Conservation (phyloP, 2,888 invertebrate species). For the Drosophila longiperda region DNA sequence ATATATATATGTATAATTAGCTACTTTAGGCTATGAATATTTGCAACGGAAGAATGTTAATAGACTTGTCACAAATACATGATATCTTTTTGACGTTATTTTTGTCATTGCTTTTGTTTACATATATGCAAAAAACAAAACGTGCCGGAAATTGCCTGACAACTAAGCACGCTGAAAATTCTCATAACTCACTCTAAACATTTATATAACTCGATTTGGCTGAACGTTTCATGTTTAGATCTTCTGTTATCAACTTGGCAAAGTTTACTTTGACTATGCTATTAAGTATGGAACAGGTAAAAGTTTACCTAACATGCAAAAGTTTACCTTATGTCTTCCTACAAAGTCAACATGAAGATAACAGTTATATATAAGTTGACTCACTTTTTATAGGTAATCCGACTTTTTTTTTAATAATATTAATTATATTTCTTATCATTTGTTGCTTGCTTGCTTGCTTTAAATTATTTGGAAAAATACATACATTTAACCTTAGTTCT, state of each 20-base stretch:
- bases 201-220: slow-evolving; percentile 54
- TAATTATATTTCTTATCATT: neutral
- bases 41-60: slow-evolving; percentile 41
- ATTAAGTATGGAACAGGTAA: neutral
- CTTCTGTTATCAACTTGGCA: neutral
- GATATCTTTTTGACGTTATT: slow-evolving; percentile 17
- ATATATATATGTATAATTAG: neutral
- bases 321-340: neutral
- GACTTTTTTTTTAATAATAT: neutral
- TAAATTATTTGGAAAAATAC: neutral
- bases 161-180: slow-evolving; percentile 46
- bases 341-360: slow-evolving; percentile 1
- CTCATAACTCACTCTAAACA: slow-evolving; percentile 55
- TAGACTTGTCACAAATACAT: slow-evolving; percentile 58
- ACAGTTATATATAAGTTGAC: neutral
- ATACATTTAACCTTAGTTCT: neutral
- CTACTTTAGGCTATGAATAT: slow-evolving; percentile 14
- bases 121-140: slow-evolving; percentile 50
- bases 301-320: neutral
- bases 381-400: neutral
- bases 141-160: slow-evolving; percentile 78
- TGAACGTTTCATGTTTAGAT: slow-evolving; percentile 52
- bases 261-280: slow-evolving; percentile 7
- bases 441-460: neutral
- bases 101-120: slow-evolving; percentile 24